Evolutionary conservation across 1,140 invertebrate genomes (phyloP).

Genomic region (Propsilocerus akamusi): DNA sequence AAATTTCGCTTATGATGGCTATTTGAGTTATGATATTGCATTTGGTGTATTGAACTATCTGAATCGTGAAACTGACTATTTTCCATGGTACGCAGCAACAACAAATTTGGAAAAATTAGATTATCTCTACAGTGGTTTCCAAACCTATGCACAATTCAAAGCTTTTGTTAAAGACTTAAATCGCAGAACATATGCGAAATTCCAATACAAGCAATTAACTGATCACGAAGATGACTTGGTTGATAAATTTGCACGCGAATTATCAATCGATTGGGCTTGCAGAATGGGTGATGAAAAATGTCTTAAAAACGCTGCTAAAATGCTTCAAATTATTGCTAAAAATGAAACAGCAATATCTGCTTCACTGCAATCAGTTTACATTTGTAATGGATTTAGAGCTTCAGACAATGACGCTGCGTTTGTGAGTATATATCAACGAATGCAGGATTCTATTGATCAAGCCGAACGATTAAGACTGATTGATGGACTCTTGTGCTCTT

Average conservation of each 20-base stretch:
- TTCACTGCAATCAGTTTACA: too few species aligned
- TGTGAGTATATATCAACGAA: neutral
- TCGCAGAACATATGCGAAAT: neutral
- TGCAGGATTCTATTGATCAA: neutral
- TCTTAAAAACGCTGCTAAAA: neutral
- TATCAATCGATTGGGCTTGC: neutral
- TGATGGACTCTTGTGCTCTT: neutral
- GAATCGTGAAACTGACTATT: constrained; percentile 27
- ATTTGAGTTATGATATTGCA: constrained; percentile 28
- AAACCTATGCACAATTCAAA: neutral
- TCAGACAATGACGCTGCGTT: neutral
- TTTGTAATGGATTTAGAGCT: neutral
- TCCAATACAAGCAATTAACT: neutral
- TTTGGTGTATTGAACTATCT: constrained; percentile 31
- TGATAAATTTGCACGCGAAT: neutral
- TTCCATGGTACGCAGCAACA: constrained; percentile 32
- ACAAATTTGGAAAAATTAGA: constrained; percentile 12
- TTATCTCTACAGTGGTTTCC: neutral
- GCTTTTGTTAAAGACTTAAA: neutral
- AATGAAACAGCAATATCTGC: too few species aligned
- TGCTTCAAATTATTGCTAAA: too few species aligned
- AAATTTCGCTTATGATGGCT: constrained; percentile 36
- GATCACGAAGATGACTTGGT: too few species aligned
- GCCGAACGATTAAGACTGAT: neutral
- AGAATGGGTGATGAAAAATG: neutral